Evolutionary conservation across 2,888 invertebrate genomes (phyloP).

Genomic region (Halictus quadricinctus): DNA sequence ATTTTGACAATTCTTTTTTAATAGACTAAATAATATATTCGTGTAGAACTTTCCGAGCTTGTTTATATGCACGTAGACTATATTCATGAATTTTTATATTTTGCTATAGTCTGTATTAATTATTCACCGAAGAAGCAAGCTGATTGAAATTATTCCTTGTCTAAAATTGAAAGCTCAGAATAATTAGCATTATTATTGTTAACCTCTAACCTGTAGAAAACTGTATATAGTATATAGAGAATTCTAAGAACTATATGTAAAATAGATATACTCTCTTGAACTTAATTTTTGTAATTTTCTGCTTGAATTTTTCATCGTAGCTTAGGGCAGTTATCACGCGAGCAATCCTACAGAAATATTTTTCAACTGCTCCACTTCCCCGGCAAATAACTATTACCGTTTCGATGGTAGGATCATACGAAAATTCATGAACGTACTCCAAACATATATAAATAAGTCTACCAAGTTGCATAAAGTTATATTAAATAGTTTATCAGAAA

Average conservation of each 20-base stretch:
- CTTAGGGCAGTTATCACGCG: not conserved
- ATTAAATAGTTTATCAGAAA: not conserved
- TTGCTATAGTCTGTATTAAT: no score
- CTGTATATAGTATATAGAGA: no score
- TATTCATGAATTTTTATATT: no score
- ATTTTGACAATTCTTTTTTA: not conserved
- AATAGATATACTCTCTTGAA: not conserved
- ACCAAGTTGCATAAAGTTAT: not conserved
- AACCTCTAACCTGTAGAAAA: no score
- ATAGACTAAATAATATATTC: no score
- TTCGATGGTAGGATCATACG: not conserved
- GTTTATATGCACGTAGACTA: no score
- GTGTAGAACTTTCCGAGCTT: no score
- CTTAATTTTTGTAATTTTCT: not conserved
- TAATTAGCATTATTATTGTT: no score
- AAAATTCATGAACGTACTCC: not conserved
- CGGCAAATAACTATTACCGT: not conserved
- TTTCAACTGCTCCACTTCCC: not conserved
- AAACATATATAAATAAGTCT: not conserved
- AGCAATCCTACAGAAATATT: not conserved
- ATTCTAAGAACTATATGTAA: not conserved
- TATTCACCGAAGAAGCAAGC: no score
- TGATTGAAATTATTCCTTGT: no score
- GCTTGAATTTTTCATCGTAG: not conserved
- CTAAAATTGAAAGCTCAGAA: no score